phyloP scores from a whole-genome alignment of 2,113 vertebrate genomes.

The human (Homo sapiens) region DNA sequence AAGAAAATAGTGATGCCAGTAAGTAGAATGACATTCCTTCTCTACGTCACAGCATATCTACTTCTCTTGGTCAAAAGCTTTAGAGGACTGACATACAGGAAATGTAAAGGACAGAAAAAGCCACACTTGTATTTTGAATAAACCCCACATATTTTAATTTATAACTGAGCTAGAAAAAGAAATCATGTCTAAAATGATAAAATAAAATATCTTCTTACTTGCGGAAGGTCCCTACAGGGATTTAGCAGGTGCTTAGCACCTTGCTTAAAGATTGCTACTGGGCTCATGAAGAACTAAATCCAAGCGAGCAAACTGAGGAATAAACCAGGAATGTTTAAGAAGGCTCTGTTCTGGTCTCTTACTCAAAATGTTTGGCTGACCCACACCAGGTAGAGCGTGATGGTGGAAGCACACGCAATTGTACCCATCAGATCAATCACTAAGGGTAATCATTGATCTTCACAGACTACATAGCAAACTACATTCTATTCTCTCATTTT shows the following conservation, averaged over 20 bases:
- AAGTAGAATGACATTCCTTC: constrained; percentile 56
- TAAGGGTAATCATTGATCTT: not conserved
- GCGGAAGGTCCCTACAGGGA: not conserved
- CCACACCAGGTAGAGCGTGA: not conserved
- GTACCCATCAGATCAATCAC: not conserved
- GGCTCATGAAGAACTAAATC: not conserved
- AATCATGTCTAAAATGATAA: not conserved
- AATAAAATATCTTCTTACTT: not conserved
- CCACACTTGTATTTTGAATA: not conserved
- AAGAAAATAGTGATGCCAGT: constrained; percentile 87
- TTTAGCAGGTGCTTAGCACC: not conserved
- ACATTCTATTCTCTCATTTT: not conserved
- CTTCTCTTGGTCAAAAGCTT: not conserved
- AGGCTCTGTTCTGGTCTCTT: not conserved
- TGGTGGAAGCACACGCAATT: fast-evolving
- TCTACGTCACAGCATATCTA: fast-evolving
- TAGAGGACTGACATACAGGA: not conserved
- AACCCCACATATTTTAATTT: not conserved
- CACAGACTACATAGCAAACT: not conserved
- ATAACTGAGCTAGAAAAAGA: not conserved
- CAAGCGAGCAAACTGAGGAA: not conserved
- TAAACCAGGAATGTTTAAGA: not conserved
- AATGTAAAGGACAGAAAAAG: not conserved
- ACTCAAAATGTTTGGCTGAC: not conserved
- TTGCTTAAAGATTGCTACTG: not conserved